Percentiles rank a stretch among this genome's conserved stretches.
phyloP scores from a whole-genome alignment of 2,797 vertebrate species.

The Heliangelus exortis region DNA sequence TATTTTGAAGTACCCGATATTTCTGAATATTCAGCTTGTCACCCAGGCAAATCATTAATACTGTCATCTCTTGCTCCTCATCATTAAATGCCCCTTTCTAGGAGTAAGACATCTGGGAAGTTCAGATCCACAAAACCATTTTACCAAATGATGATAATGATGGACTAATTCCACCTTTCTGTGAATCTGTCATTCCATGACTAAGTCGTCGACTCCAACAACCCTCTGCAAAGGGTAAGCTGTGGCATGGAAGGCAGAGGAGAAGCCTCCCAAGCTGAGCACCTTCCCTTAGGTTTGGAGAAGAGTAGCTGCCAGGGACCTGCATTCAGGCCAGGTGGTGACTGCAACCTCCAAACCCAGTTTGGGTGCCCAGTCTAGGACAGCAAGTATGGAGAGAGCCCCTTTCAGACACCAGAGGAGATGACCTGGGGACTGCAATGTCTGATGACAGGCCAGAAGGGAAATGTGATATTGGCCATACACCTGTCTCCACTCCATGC shows the following conservation, averaged over 20 bases:
- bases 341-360: background rate
- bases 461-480: background rate
- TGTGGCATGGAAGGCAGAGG: background rate
- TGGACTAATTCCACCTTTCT: background rate
- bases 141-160: background rate
- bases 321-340: background rate
- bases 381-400: background rate
- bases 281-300: background rate
- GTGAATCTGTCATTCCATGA: too few species aligned
- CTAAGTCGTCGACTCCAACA: background rate
- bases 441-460: rapidly evolving
- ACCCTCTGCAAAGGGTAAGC: background rate
- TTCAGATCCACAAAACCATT: background rate
- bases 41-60: background rate
- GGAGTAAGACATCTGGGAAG: background rate
- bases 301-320: background rate
- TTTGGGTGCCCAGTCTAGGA: background rate
- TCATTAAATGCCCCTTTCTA: background rate
- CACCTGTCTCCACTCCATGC: background rate
- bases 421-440: background rate
- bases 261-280: background rate
- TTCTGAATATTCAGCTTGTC: background rate
- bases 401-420: background rate
- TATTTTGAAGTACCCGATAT: background rate
- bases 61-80: background rate